Evolutionary conservation across 2,888 invertebrate species (phyloP).

Genomic region (Norana najaformis): DNA sequence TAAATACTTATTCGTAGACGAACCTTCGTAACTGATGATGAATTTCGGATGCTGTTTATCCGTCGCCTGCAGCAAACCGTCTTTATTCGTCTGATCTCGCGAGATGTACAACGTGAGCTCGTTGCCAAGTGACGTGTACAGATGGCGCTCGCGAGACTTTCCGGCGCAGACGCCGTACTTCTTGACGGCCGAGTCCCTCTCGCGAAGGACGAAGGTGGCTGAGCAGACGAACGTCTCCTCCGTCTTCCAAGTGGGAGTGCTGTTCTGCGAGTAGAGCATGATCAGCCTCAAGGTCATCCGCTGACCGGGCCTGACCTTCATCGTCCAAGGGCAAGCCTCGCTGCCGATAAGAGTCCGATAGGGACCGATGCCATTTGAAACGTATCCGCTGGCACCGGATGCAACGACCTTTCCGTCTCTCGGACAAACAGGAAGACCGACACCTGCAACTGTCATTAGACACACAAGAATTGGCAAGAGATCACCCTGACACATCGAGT

Average conservation of each 20-base stretch:
- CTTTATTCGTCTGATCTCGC: background rate
- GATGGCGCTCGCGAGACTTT: slow-evolving; percentile 29
- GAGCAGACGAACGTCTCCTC: slow-evolving; percentile 23
- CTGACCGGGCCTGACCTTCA: slow-evolving; percentile 31
- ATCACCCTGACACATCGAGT: background rate
- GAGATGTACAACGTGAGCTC: slow-evolving; percentile 32
- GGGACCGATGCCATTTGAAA: background rate
- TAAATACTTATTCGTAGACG: background rate
- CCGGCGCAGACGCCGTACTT: slow-evolving; percentile 30
- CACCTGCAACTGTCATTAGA: background rate
- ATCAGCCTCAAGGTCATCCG: slow-evolving; percentile 29
- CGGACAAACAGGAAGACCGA: background rate
- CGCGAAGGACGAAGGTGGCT: background rate
- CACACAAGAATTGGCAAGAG: background rate
- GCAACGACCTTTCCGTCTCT: background rate
- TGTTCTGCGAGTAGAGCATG: background rate
- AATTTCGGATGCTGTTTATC: slow-evolving; percentile 26
- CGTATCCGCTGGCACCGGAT: background rate
- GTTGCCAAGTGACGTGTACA: slow-evolving; percentile 33
- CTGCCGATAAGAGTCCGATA: slow-evolving; percentile 9
- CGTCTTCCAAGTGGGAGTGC: background rate
- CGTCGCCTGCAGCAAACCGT: background rate
- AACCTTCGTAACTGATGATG: slow-evolving; percentile 36
- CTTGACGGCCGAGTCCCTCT: background rate
- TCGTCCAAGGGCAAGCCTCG: slow-evolving; percentile 33